A percentile compares a stretch with the other conserved stretches of the same genome.
These are phyloP conservation scores for Microhierax caerulescens DNA, from an alignment of 2,797 vertebrate genomes.

Conservation along the genomic window DNA sequence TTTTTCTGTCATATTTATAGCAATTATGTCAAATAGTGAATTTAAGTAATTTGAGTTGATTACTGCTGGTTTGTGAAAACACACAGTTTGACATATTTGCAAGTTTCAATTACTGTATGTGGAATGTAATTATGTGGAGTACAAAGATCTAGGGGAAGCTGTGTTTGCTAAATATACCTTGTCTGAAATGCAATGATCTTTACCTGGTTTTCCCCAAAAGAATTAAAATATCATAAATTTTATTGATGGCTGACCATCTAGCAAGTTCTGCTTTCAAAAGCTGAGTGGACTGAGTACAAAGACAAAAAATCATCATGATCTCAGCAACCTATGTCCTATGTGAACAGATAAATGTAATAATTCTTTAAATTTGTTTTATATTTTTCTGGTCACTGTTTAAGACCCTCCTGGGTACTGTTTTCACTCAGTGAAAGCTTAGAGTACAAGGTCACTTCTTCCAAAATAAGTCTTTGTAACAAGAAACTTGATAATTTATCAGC, in stretches of 20 bases:
- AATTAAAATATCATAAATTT: not conserved
- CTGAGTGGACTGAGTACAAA: not conserved
- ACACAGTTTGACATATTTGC: slow-evolving; percentile 71
- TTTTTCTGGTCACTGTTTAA: not conserved
- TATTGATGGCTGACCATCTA: not conserved
- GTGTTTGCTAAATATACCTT: slow-evolving; percentile 12
- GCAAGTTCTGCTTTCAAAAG: not conserved
- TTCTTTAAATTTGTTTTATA: not conserved
- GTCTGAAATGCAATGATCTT: not conserved
- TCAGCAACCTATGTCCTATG: not conserved
- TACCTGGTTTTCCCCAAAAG: rapidly evolving
- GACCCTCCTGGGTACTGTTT: not conserved
- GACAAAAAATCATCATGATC: not conserved
- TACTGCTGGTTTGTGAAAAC: slow-evolving; percentile 76
- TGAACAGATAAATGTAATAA: not conserved
- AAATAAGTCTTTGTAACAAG: not conserved
- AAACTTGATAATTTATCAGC: not conserved
- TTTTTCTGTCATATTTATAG: slow-evolving; percentile 73
- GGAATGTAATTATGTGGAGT: slow-evolving; percentile 63
- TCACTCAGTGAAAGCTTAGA: not conserved
- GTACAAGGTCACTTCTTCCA: not conserved
- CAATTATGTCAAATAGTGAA: slow-evolving; percentile 73
- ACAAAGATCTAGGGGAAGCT: slow-evolving; percentile 42
- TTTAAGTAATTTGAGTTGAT: slow-evolving; percentile 79
- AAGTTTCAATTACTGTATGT: slow-evolving; percentile 72